A percentile compares a stretch with the other conserved stretches of the same genome.
Evolutionary conservation across 2,888 invertebrate genomes (phyloP).

Genomic region (Metopia argyrocephala): DNA sequence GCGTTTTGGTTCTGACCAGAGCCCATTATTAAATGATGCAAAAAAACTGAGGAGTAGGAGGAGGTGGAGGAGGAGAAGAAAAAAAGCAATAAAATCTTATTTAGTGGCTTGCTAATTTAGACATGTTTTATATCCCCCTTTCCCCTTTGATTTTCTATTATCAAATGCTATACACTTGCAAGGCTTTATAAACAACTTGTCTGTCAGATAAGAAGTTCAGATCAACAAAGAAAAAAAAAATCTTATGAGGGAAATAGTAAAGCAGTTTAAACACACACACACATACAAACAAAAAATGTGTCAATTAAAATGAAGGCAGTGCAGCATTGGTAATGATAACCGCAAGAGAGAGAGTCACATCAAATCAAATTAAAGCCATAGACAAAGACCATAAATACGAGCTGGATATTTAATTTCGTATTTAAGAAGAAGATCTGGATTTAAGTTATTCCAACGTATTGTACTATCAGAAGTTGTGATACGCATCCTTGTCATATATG

Average conservation of each 20-base stretch:
- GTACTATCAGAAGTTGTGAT: not conserved
- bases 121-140: conserved; percentile 23
- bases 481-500: conserved; percentile 37
- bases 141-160: not conserved
- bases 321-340: not conserved
- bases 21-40: conserved; percentile 61
- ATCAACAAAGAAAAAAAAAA: conserved; percentile 2
- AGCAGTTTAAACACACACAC: not conserved
- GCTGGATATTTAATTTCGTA: conserved; percentile 29
- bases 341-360: conserved; percentile 44
- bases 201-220: conserved; percentile 53
- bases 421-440: not conserved
- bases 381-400: conserved; percentile 18
- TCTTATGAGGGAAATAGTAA: too few species aligned
- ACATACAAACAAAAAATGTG: conserved; percentile 35
- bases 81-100: conserved; percentile 53
- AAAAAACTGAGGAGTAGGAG: conserved; percentile 42
- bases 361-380: conserved; percentile 40
- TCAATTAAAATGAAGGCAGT: conserved; percentile 56
- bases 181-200: conserved; percentile 54
- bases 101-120: conserved; percentile 62
- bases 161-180: conserved; percentile 36
- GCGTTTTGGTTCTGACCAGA: conserved; percentile 31
- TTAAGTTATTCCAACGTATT: not conserved
- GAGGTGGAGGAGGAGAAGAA: not conserved